phyloP scores from a whole-genome alignment of 2,888 invertebrate species.

The Eucera pruinosa region DNA sequence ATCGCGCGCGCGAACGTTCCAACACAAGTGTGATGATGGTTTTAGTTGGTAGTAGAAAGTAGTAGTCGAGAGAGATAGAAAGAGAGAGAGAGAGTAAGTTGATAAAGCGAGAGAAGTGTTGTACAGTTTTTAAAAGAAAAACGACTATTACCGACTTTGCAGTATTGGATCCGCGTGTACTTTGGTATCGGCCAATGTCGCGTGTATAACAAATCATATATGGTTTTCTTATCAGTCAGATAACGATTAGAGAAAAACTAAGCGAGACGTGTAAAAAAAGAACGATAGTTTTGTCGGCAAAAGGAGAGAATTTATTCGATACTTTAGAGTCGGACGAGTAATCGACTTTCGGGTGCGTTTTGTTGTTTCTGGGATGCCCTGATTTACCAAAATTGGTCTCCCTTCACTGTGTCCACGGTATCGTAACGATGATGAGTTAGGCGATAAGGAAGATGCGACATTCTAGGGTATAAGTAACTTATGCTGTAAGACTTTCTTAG shows the following conservation, averaged over 20 bases:
- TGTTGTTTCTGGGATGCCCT: neutral
- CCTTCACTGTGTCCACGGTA: constrained; percentile 42
- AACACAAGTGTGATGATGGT: constrained; percentile 35
- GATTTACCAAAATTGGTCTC: constrained; percentile 22
- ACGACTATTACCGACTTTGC: constrained; percentile 21
- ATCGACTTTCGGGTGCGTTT: constrained; percentile 2
- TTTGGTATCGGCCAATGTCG: constrained; percentile 22
- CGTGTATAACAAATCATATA: constrained; percentile 9
- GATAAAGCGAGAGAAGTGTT: neutral
- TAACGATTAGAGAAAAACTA: constrained; percentile 23
- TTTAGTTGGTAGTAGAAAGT: constrained; percentile 22
- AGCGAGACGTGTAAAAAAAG: neutral
- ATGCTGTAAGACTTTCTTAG: constrained; percentile 70
- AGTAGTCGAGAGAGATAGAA: no score
- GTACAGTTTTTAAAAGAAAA: neutral
- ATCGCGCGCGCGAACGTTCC: constrained; percentile 22
- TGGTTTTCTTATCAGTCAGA: constrained; percentile 5
- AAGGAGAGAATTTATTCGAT: neutral
- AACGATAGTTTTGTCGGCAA: neutral
- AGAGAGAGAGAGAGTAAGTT: no score
- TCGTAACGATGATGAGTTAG: constrained; percentile 45
- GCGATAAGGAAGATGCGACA: constrained; percentile 66
- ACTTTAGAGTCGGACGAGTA: constrained; percentile 11
- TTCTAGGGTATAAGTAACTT: constrained; percentile 72
- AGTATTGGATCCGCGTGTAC: constrained; percentile 47